Evolutionary conservation across 2,797 vertebrate species (phyloP).

Genomic region (Podarcis siculus): DNA sequence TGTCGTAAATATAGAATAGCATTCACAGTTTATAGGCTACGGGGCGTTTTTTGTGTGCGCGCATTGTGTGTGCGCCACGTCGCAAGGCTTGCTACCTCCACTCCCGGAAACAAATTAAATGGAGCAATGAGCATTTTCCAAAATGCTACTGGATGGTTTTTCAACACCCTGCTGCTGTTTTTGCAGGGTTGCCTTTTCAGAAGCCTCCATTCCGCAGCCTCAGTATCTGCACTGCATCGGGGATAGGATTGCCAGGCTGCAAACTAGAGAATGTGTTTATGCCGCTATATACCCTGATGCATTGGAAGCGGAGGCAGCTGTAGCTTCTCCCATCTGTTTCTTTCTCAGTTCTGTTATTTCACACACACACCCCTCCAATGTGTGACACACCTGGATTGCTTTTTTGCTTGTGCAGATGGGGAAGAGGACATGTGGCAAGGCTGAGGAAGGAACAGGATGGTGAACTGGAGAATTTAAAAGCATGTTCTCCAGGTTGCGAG

Average conservation of each 20-base stretch:
- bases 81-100: background rate
- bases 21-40: background rate
- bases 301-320: background rate
- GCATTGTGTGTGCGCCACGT: background rate
- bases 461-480: background rate
- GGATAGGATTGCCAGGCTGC: background rate
- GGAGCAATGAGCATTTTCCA: background rate
- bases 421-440: background rate
- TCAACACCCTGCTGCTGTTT: background rate
- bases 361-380: background rate
- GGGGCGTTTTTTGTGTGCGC: background rate
- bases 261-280: background rate
- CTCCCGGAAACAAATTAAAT: background rate
- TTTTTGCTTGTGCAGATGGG: background rate
- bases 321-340: background rate
- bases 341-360: background rate
- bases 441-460: background rate
- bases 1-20: constrained; percentile 65
- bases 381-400: background rate
- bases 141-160: background rate
- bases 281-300: background rate
- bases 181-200: background rate
- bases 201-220: background rate
- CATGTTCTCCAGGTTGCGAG: background rate
- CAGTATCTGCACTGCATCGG: too few relatives aligned